Evolutionary conservation across 2,113 vertebrate species (phyloP).

Genomic region (Muntiacus reevesi): DNA sequence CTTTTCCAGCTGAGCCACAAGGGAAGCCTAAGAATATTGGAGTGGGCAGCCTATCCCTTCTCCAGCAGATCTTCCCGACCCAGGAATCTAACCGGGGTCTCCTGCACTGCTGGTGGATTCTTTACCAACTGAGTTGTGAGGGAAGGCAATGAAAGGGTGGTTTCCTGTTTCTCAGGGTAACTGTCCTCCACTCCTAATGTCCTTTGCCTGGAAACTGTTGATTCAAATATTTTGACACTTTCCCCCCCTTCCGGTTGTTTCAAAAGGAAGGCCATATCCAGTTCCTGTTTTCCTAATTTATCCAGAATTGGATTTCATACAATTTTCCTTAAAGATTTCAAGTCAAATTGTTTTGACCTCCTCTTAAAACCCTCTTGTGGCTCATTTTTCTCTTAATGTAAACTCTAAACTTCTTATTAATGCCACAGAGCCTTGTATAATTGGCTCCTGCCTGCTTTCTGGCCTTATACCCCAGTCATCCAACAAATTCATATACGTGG

Average conservation of each 20-base stretch:
- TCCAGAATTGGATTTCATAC: neutral
- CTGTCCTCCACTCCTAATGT: neutral
- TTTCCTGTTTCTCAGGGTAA: neutral
- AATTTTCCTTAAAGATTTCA: neutral
- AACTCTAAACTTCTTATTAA: neutral
- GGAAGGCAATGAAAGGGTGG: neutral
- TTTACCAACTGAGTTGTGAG: neutral
- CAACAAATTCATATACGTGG: neutral
- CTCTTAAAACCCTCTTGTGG: neutral
- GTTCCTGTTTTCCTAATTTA: neutral
- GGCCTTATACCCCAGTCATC: neutral
- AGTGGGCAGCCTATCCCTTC: neutral
- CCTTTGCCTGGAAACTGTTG: neutral
- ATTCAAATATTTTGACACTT: neutral
- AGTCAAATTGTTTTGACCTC: neutral
- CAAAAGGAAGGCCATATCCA: neutral
- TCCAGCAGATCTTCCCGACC: neutral
- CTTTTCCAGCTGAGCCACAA: neutral
- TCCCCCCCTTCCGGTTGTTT: neutral
- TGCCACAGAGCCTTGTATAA: neutral
- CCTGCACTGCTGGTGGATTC: neutral
- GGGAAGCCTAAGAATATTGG: neutral
- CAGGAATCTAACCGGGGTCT: accelerated
- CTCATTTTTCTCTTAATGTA: neutral
- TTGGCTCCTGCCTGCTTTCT: neutral